These are phyloP conservation scores for Xenopus laevis DNA, from an alignment of 2,113 vertebrate genomes.

Conservation along the genomic window DNA sequence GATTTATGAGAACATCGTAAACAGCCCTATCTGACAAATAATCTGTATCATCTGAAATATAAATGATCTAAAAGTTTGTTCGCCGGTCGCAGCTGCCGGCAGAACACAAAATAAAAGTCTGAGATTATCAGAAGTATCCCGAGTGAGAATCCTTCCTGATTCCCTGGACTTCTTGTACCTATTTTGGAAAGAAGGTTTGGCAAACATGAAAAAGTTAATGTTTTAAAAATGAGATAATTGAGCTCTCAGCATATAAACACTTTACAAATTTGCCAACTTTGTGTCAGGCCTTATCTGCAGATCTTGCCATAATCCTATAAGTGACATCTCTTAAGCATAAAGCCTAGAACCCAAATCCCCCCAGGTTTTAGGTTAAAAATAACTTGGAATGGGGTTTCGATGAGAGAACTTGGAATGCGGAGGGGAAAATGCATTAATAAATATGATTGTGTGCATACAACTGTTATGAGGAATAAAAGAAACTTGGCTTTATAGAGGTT, in stretches of 20 bases:
- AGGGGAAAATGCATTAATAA: slow-evolving; percentile 27
- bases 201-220: slow-evolving; percentile 44
- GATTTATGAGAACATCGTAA: not conserved
- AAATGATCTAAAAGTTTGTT: not conserved
- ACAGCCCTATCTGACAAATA: not conserved
- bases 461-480: not conserved
- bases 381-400: slow-evolving; percentile 31
- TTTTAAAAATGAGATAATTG: slow-evolving; percentile 44
- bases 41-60: not conserved
- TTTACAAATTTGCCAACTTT: slow-evolving; percentile 40
- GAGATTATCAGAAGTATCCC: slow-evolving; percentile 6
- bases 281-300: slow-evolving; percentile 36
- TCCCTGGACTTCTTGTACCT: slow-evolving; percentile 4
- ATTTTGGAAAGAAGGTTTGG: slow-evolving; percentile 32
- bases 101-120: slow-evolving; percentile 2
- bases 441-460: slow-evolving; percentile 6
- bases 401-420: slow-evolving; percentile 34
- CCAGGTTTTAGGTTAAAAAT: slow-evolving; percentile 44
- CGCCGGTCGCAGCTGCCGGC: not conserved
- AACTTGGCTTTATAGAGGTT: too few species aligned
- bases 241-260: slow-evolving; percentile 23
- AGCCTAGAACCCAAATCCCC: slow-evolving; percentile 37
- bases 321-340: slow-evolving; percentile 43
- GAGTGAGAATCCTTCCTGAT: slow-evolving; percentile 12
- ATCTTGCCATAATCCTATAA: slow-evolving; percentile 42